These are phyloP conservation scores for Hesperia comma DNA, from an alignment of 2,888 invertebrate genomes.

Conservation along the genomic window DNA sequence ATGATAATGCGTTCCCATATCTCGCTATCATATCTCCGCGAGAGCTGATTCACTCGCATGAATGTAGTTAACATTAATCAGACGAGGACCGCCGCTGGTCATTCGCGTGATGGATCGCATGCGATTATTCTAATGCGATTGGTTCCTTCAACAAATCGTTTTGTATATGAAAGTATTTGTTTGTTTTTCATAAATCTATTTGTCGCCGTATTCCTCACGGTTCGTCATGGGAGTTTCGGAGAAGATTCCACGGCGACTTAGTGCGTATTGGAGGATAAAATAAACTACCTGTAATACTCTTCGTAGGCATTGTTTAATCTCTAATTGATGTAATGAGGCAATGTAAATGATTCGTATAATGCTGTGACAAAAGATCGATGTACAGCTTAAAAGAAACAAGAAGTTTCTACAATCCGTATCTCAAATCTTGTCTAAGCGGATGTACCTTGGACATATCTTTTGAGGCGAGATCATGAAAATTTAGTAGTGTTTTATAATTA, in stretches of 20 bases:
- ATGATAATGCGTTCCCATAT: slow-evolving; percentile 1
- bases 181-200: not conserved
- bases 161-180: not conserved
- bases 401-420: not conserved
- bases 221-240: not conserved
- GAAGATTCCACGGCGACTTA: no score
- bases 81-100: not conserved
- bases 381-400: not conserved
- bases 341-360: no score
- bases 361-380: no score
- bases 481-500: no score
- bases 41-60: not conserved
- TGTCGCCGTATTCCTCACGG: not conserved
- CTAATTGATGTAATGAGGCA: no score
- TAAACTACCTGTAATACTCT: no score
- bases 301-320: no score
- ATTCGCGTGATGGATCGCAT: not conserved
- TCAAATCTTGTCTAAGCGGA: not conserved
- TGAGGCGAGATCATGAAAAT: not conserved
- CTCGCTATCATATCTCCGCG: not conserved
- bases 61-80: slow-evolving; percentile 8
- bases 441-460: not conserved
- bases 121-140: not conserved
- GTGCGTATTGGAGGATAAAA: no score
- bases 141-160: not conserved